These are phyloP conservation scores for Pogonognathellus flavescens DNA, from an alignment of 1,140 invertebrate species.

Conservation along the genomic window DNA sequence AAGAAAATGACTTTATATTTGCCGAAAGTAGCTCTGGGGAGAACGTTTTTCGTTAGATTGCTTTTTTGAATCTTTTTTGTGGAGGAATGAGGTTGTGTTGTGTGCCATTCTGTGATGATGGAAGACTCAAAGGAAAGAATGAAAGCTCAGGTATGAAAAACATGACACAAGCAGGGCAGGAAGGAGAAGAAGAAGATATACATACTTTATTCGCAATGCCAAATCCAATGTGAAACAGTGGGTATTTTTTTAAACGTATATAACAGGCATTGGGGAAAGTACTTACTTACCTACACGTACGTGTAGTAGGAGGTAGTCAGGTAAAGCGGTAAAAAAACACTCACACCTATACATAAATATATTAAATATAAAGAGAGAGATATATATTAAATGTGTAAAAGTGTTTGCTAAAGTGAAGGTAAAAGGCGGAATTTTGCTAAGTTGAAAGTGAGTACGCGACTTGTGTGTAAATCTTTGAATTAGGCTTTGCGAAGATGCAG, in stretches of 20 bases:
- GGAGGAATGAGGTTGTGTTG: background rate
- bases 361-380: too few species aligned
- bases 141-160: background rate
- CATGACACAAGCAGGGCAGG: too few species aligned
- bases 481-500: conserved; percentile 22
- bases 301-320: too few species aligned
- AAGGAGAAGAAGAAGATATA: too few species aligned
- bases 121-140: background rate
- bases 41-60: background rate
- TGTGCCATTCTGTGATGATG: background rate
- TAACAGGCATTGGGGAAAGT: too few species aligned
- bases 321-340: too few species aligned
- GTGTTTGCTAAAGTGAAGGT: background rate
- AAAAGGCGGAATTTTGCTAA: background rate
- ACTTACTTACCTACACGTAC: too few species aligned
- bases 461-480: conserved; percentile 34
- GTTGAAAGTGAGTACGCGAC: conserved; percentile 32
- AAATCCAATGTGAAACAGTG: too few species aligned
- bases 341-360: too few species aligned
- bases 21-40: background rate
- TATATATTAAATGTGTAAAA: too few species aligned
- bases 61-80: background rate
- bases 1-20: background rate
- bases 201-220: too few species aligned
- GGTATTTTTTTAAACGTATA: too few species aligned